Percentiles rank a stretch among this genome's conserved stretches.
Conservation (phyloP, 1,140 invertebrate species). For the Pachypeltis micranthus region DNA sequence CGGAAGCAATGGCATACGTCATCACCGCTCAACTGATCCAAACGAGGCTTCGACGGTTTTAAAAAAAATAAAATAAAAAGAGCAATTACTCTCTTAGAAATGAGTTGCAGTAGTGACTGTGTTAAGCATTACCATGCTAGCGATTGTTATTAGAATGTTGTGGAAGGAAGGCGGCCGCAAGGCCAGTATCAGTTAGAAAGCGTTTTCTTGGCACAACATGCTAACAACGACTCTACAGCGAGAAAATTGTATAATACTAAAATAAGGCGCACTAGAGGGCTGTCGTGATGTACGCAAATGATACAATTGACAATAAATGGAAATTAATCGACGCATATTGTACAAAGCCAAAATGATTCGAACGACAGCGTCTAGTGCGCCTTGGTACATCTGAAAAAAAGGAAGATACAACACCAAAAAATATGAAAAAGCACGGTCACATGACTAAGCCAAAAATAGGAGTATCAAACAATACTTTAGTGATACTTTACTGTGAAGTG, state of each 20-base stretch:
- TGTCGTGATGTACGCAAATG: no score
- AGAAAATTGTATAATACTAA: constrained; percentile 14
- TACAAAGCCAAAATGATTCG: constrained; percentile 7
- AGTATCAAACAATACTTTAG: constrained; percentile 31
- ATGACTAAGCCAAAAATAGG: constrained; percentile 28
- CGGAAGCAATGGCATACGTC: constrained; percentile 21
- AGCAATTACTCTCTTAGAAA: background rate
- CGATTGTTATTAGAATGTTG: constrained; percentile 30
- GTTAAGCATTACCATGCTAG: constrained; percentile 28
- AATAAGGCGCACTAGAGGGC: constrained; percentile 15
- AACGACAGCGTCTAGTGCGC: constrained; percentile 18
- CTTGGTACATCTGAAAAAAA: constrained; percentile 8
- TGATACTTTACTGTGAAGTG: constrained; percentile 30
- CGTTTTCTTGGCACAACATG: constrained; percentile 29
- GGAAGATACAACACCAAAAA: constrained; percentile 22
- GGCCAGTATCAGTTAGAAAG: constrained; percentile 20
- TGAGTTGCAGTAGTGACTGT: constrained; percentile 27
- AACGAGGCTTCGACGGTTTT: no score
- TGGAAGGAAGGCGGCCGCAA: constrained; percentile 22
- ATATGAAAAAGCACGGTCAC: constrained; percentile 30
- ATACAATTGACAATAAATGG: no score
- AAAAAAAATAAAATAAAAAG: constrained; percentile 15
- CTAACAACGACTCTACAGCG: constrained; percentile 28
- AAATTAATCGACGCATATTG: no score
- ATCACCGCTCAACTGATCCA: constrained; percentile 21